Percentiles rank a stretch among this genome's conserved stretches.
These are phyloP conservation scores for Apostichopus californicus DNA, from an alignment of 35 echinoderm and acorn worm species.

Conservation along the genomic window DNA sequence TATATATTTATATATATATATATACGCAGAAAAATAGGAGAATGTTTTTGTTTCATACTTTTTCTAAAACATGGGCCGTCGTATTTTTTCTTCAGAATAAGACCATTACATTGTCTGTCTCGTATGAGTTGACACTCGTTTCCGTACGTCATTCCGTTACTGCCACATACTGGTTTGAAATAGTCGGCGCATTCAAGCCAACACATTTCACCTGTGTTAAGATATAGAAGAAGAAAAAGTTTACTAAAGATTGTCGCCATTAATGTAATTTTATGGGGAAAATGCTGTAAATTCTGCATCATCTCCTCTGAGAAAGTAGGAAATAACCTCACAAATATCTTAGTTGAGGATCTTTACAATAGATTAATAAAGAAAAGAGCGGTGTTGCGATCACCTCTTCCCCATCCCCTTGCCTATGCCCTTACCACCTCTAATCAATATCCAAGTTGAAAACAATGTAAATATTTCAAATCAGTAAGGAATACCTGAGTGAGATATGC, in stretches of 20 bases:
- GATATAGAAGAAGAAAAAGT: not conserved
- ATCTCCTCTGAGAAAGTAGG: no score
- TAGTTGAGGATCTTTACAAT: no score
- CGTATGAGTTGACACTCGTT: constrained; percentile 14
- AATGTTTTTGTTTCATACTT: not conserved
- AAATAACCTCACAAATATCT: no score
- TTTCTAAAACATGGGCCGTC: constrained; percentile 7
- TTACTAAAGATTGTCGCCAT: not conserved
- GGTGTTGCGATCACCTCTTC: no score
- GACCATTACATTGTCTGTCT: not conserved
- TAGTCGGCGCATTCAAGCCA: not conserved
- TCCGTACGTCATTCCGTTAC: not conserved
- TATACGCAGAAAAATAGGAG: not conserved
- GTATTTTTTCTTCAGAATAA: not conserved
- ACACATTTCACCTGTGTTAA: constrained; percentile 24
- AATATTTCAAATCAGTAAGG: no score
- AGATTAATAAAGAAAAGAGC: no score
- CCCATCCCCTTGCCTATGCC: no score
- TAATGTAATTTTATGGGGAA: not conserved
- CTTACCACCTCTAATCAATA: no score
- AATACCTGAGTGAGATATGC: no score
- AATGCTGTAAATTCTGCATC: no score
- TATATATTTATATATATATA: no score
- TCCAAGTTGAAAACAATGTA: no score
- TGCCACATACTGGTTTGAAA: not conserved